Percentiles rank a stretch among this genome's conserved stretches.
These are phyloP conservation scores for Pseudomyrmex cubaensis DNA, from an alignment of 1,140 invertebrate genomes.

Conservation along the genomic window DNA sequence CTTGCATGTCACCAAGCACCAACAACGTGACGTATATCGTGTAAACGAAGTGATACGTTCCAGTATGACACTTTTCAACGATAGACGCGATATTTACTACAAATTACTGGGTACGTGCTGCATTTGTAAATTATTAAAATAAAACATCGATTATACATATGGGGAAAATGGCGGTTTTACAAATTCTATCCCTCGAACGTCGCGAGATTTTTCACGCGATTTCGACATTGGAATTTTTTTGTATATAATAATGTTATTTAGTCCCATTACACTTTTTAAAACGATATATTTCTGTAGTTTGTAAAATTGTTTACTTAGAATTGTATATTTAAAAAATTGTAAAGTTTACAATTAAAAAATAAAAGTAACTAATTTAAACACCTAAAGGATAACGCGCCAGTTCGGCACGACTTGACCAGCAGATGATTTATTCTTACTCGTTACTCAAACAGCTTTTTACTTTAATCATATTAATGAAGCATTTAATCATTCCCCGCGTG, in stretches of 20 bases:
- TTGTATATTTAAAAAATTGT: neutral
- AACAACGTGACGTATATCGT: conserved; percentile 58
- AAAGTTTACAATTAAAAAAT: conserved; percentile 21
- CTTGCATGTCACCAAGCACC: conserved; percentile 74
- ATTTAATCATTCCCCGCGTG: conserved; percentile 84
- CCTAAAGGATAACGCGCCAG: neutral
- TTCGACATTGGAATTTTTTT: no score
- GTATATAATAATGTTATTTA: no score
- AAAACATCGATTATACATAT: neutral
- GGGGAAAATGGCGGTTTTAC: no score
- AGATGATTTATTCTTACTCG: conserved; percentile 82
- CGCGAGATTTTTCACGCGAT: no score
- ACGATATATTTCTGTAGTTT: no score
- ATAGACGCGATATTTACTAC: conserved; percentile 41
- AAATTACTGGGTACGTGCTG: conserved; percentile 24
- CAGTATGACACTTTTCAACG: conserved; percentile 28
- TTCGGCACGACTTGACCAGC: conserved; percentile 39
- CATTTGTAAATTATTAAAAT: conserved; percentile 3
- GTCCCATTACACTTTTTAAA: no score
- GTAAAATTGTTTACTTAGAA: no score
- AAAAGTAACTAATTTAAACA: conserved; percentile 17
- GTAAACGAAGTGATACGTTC: conserved; percentile 30
- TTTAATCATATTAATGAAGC: conserved; percentile 86
- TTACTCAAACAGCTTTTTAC: conserved; percentile 85
- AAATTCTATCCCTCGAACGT: no score